Base-by-base conservation (phyloP, 2,113 vertebrate species). In the Antigone vipio region DNA sequence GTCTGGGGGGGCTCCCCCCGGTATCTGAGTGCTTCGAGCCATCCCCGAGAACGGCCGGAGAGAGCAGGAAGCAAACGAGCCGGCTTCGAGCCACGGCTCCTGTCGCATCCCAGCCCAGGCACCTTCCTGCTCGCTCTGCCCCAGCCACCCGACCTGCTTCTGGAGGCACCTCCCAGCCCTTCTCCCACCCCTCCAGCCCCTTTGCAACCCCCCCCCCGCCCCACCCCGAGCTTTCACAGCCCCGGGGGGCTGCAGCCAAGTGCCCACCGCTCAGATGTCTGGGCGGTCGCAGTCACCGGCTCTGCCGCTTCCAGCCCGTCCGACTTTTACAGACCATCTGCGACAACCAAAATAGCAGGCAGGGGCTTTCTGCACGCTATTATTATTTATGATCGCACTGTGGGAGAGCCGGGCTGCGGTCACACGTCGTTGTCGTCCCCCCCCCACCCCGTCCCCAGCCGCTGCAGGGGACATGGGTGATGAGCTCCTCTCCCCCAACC, bases 21-120 rank as follows among this genome's bases (percentile, higher is more conserved):
- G 9, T 4, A 8, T 24, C 35, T 5, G 9, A 71, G 50, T 2
- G 5, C 35, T 34, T 9, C 0, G 2, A 66, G 60, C 35, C 42
- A 42, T 7, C 52, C 71, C 23, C 0, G 6, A 58, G 42, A 29
- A 12, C 7, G 1, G 0, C 13, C 0, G 0, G 79, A 23, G 63
- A 19, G 32, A 50, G 60, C 44, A 55, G 29, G 1, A 29, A 73
- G 42, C 19, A 3, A 63, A 32, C 5, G 12, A 67, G 10, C 30
- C 8, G 2, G 18, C n/a, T 59, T 49, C 5, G 2, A 72, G 45
- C 27, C 52, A 15, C 0, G 0, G 52, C 6, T 81, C 40, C 81
- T 42, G 2, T 12, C 7, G 40, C 50, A 60, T 12, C 77, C 58
- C 80, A 56, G 40, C 29, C 55, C 58, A 18, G 32, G 44, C 29